These are phyloP conservation scores for Flabesymbios commensalis DNA, from an alignment of 2,888 invertebrate genomes.

Conservation along the genomic window DNA sequence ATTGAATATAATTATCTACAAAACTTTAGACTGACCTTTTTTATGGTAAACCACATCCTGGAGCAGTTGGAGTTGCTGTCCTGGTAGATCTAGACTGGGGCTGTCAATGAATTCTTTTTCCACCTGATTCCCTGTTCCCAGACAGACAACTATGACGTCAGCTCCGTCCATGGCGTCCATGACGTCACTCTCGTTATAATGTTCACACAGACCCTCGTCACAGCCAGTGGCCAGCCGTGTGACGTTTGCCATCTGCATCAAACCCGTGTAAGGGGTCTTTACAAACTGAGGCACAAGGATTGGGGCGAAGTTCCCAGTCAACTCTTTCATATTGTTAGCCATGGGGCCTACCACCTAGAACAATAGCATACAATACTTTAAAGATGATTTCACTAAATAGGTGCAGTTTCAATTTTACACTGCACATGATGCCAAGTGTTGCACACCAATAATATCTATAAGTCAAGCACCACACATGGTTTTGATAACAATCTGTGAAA, in stretches of 20 bases:
- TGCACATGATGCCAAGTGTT: too few relatives aligned
- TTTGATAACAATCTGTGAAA: too few relatives aligned
- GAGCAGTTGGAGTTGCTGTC: constrained; percentile 19
- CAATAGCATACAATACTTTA: too few relatives aligned
- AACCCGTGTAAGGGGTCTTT: constrained; percentile 44
- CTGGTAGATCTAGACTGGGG: constrained; percentile 15
- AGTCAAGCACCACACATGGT: too few relatives aligned
- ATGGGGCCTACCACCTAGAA: constrained; percentile 56
- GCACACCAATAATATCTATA: too few relatives aligned
- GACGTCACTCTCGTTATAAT: constrained; percentile 35
- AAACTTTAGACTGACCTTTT: too few relatives aligned
- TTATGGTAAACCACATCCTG: constrained; percentile 15
- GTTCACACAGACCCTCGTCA: constrained; percentile 39
- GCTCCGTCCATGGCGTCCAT: constrained; percentile 4
- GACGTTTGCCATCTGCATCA: constrained; percentile 35
- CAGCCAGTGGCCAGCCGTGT: constrained; percentile 43
- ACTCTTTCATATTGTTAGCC: constrained; percentile 45
- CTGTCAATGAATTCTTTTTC: constrained; percentile 18
- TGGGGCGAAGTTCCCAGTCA: constrained; percentile 53
- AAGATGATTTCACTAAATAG: too few relatives aligned
- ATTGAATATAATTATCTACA: too few relatives aligned
- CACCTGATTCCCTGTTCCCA: constrained; percentile 19
- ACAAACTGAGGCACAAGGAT: constrained; percentile 38
- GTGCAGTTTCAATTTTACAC: too few relatives aligned
- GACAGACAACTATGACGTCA: constrained; percentile 25